Evolutionary conservation across 2,113 vertebrate species (phyloP), one percentile per base, ranked within the genome.

Genomic region (Rhinolophus ferrumequinum): DNA sequence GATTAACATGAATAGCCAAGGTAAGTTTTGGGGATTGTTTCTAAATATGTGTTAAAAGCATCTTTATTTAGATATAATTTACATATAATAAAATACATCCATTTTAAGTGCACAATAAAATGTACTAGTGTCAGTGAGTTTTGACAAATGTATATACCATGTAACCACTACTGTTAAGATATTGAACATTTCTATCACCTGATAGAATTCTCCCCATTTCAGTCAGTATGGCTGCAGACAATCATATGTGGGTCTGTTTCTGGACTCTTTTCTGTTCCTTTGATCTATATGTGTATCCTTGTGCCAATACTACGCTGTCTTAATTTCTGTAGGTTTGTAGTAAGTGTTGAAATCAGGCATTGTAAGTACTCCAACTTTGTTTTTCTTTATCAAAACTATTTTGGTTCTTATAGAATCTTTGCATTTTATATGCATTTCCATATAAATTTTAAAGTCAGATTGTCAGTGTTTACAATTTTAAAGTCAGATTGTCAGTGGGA

Each of bases 11-110:
- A 75, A 82, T 58, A 77, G 77, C 12, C 11, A 44, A 62, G 60
- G 1, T 54, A 76, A 88, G 28, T 79, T 88, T 69, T 50, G 28
- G 84, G 15, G 18, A 26, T 69, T 62, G 75, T 94, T 81, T 75
- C 22, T 77, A 77, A 77, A 84, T 96, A 33, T 81, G 62, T 64
- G 41, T 90, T 94, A 66, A 62, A 62, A 41, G 38, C 19, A 80
- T 91, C 50, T 91, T 88, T 67, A 64, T 79, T 95, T 72, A 67
- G 70, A 16, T 79, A 5, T 85, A 70, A 88, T 56, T 47, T 62
- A 60, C 6, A 79, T 52, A 33, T 30, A 56, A 26, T 56, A 18
- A 70, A 93, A 56, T 44, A 41, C 19, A 79, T 80, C n/a, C 33
- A 79, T 92, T 91, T 88, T 77, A 95, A 92, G 70, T 41, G 11